Percentiles rank a stretch among this genome's conserved stretches.
Evolutionary conservation across 2,113 vertebrate genomes (phyloP).

Genomic region (Tachysurus fulvidraco): DNA sequence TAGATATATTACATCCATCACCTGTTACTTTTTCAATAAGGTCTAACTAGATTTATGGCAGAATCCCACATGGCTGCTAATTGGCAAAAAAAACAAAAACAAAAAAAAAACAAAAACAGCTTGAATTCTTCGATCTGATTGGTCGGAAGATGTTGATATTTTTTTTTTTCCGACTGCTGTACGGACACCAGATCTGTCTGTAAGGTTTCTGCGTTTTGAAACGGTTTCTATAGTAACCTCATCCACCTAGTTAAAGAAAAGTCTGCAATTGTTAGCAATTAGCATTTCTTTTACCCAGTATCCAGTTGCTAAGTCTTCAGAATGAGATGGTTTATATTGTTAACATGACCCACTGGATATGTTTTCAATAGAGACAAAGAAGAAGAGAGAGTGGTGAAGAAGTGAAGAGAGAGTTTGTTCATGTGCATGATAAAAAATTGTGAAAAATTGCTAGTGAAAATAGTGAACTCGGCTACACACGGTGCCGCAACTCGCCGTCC

Average conservation of each 20-base stretch:
- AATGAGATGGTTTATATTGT: neutral
- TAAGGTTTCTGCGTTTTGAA: neutral
- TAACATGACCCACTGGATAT: too few species aligned
- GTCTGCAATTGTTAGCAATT: too few species aligned
- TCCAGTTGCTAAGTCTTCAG: neutral
- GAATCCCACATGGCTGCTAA: neutral
- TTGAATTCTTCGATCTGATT: neutral
- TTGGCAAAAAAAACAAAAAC: neutral
- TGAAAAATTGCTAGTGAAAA: neutral
- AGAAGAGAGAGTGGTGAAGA: neutral
- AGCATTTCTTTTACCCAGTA: too few species aligned
- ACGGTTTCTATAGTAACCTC: neutral
- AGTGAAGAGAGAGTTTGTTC: neutral
- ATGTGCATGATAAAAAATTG: too few species aligned
- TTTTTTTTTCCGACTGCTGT: neutral
- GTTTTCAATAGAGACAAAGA: too few species aligned
- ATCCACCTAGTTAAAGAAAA: neutral
- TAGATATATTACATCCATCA: neutral
- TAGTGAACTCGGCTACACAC: neutral
- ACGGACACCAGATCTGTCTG: neutral
- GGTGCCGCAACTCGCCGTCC: neutral
- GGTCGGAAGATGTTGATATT: neutral
- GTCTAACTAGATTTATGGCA: neutral
- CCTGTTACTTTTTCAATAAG: neutral
- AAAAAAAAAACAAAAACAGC: neutral